phyloP scores from a whole-genome alignment of 1,140 invertebrate species.

The Chymomyza costata region DNA sequence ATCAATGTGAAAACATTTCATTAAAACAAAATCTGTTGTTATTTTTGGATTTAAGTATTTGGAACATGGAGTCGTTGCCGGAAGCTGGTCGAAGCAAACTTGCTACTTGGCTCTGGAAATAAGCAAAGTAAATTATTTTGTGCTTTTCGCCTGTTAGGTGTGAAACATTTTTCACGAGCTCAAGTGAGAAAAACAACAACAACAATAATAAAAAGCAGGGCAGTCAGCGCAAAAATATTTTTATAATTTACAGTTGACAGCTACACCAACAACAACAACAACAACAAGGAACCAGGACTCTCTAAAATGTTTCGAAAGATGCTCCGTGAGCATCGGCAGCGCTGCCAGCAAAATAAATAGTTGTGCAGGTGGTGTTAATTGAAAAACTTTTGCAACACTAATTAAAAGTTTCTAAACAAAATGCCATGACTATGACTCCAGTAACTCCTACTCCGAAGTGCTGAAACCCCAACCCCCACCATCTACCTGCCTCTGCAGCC shows the following conservation, averaged over 20 bases:
- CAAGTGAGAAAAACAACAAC: constrained; percentile 14
- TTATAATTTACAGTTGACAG: constrained; percentile 72
- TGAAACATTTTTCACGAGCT: constrained; percentile 19
- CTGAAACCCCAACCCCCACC: too few species aligned
- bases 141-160: constrained; percentile 22
- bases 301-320: constrained; percentile 35
- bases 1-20: constrained; percentile 64
- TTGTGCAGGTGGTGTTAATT: constrained; percentile 75
- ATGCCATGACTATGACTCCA: constrained; percentile 59
- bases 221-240: constrained; percentile 56
- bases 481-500: too few species aligned
- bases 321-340: constrained; percentile 10
- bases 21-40: constrained; percentile 39
- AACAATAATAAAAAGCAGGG: constrained; percentile 12
- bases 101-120: too few species aligned
- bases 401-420: constrained; percentile 75
- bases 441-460: too few species aligned
- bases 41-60: constrained; percentile 10
- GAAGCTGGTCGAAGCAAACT: constrained; percentile 14
- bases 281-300: constrained; percentile 2
- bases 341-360: constrained; percentile 66
- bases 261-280: constrained; percentile 37
- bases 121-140: constrained; percentile 52
- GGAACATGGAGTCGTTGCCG: constrained; percentile 18
- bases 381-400: constrained; percentile 75